Conservation (phyloP, 2,113 vertebrate species). For the Coptodon rendalli region DNA sequence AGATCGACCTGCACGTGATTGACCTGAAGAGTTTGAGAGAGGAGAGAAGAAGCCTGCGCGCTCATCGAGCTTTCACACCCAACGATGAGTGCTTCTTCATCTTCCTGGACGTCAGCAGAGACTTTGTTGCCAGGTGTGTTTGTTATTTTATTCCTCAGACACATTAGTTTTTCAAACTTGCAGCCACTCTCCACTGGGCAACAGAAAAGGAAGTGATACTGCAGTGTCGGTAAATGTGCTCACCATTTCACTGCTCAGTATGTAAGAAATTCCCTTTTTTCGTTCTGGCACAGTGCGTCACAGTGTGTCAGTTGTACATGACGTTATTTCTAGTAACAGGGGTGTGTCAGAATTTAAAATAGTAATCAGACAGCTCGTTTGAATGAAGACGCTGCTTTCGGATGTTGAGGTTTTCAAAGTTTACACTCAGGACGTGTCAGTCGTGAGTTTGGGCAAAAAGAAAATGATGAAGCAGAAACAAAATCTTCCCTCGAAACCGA, state of each 20-base stretch:
- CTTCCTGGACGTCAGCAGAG: constrained; percentile 92
- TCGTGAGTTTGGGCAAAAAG: background rate
- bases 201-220: background rate
- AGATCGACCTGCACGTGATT: constrained; percentile 92
- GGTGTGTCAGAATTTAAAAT: background rate
- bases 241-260: background rate
- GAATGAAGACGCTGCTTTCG: background rate
- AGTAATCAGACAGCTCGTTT: background rate
- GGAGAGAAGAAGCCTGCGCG: constrained; percentile 84
- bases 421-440: background rate
- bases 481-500: background rate
- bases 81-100: constrained; percentile 97
- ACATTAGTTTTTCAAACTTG: background rate
- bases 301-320: background rate
- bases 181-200: background rate
- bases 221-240: background rate
- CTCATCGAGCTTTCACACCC: constrained; percentile 90
- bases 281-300: background rate
- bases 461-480: background rate
- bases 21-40: constrained; percentile 92
- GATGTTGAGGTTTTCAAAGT: background rate
- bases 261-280: background rate
- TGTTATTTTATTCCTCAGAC: background rate
- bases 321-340: background rate
- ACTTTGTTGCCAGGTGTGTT: constrained; percentile 91